Base-by-base conservation (phyloP, 2,797 vertebrate species). In the Eulemur rubriventer region DNA sequence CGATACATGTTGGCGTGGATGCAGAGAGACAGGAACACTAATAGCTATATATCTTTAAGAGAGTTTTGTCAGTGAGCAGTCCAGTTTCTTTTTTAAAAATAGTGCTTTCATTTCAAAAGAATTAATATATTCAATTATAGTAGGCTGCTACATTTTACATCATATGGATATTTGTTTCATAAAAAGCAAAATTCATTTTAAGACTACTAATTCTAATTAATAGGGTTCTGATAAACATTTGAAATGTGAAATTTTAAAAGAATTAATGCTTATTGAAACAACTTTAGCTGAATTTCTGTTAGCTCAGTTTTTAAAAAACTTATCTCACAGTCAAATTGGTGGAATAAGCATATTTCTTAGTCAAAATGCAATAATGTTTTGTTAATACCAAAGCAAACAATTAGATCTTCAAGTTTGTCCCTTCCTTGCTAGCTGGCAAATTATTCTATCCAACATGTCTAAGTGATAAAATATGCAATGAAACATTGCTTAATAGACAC, bases 201-300 rank as follows among this genome's bases (percentile, higher is more conserved):
- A 97, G 94, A n/a, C 91, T 98, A 94, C 83, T 95, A 89, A 97
- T 95, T 98, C 97, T 67, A 96, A 94, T 75, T 82, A 97, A 91
- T 97, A 94, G 97, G 78, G 89, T 97, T 98, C 91, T 96, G 95
- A 95, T 97, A 97, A 98, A 96, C 73, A 72, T 89, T 94, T 96
- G 46, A 88, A 92, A 96, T 90, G 70, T 92, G 84, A 97, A 97
- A 94, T 96, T 96, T 78, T 94, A 48, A 98, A 98, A 96, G 93
- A 95, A 94, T 91, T 96, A 95, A 91, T 97, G 94, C 93, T 95
- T 96, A 48, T 95, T 59, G 38, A 97, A 98, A 96, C 57, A 89
- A 90, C 78, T 65, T 35, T 88, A 95, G 78, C 85, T 92, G 89
- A 96, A 82, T 95, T 92, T 96, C 90, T 55, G 14, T 78, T 96